Percentiles rank a stretch among this genome's conserved stretches.
phyloP scores from a whole-genome alignment of 2,797 vertebrate species.

The Tangara arthus region DNA sequence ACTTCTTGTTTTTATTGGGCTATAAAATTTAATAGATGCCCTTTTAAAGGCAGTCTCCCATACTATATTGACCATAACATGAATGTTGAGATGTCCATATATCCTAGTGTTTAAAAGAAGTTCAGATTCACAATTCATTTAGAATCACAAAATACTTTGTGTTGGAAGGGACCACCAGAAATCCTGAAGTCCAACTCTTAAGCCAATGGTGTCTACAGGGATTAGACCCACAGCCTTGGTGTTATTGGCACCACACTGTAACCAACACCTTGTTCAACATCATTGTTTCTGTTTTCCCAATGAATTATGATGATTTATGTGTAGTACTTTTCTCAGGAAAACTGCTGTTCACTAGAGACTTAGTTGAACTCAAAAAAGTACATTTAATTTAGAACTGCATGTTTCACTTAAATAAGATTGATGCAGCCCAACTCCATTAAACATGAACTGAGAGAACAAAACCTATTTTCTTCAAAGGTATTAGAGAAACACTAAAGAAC shows the following conservation, averaged over 20 bases:
- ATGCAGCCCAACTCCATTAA: background rate
- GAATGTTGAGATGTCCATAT: background rate
- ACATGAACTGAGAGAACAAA: background rate
- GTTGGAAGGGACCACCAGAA: background rate
- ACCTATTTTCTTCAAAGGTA: background rate
- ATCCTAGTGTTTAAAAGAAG: background rate
- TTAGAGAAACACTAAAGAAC: background rate
- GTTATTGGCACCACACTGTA: background rate
- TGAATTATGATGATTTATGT: slow-evolving; percentile 43
- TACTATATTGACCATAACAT: background rate
- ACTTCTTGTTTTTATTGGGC: background rate
- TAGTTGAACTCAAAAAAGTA: background rate
- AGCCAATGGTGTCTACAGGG: fast-evolving
- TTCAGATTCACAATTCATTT: background rate
- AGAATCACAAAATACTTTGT: background rate
- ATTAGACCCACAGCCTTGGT: background rate
- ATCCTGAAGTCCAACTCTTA: background rate
- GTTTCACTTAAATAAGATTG: slow-evolving; percentile 25
- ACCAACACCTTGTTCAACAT: background rate
- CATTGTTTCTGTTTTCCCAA: background rate
- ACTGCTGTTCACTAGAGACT: slow-evolving; percentile 7
- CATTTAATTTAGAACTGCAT: slow-evolving; percentile 11
- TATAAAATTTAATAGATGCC: background rate
- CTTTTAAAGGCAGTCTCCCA: background rate
- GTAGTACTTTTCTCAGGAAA: background rate